phyloP scores from a whole-genome alignment of 2,797 vertebrate species.

The Natrix natrix region DNA sequence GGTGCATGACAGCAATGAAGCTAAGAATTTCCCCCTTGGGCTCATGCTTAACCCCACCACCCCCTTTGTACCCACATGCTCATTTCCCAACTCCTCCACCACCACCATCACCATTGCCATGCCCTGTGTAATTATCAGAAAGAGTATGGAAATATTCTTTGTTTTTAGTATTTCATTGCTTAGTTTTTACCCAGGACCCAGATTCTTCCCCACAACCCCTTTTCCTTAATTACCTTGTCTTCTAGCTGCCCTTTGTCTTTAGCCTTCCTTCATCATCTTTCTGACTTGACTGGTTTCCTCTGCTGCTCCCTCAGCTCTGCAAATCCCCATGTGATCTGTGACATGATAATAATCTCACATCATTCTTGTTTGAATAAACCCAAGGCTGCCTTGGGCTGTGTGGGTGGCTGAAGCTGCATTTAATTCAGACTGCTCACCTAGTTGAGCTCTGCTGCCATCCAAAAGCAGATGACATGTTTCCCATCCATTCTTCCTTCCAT shows the following conservation, averaged over 20 bases:
- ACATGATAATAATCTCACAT: slow-evolving; percentile 10
- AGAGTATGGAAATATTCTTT: background rate
- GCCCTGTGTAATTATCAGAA: background rate
- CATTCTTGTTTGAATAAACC: background rate
- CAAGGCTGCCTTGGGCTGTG: background rate
- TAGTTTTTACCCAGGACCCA: background rate
- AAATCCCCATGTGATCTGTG: slow-evolving; percentile 10
- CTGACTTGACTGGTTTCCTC: slow-evolving; percentile 16
- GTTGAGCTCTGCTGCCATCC: background rate
- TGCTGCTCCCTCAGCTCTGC: background rate
- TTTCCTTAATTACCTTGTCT: background rate
- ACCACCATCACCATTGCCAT: background rate
- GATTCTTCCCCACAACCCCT: background rate
- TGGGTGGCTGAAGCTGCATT: background rate
- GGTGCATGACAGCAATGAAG: background rate
- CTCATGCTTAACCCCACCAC: background rate
- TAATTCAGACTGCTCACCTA: background rate
- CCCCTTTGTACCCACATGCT: background rate
- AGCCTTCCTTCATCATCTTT: background rate
- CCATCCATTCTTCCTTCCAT: background rate
- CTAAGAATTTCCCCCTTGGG: background rate
- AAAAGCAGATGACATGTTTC: background rate
- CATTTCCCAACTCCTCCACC: background rate
- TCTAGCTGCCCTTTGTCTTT: background rate
- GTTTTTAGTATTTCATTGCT: background rate